Evolutionary conservation across 2,797 vertebrate species (phyloP).

Genomic region (Spinus olivaceus): DNA sequence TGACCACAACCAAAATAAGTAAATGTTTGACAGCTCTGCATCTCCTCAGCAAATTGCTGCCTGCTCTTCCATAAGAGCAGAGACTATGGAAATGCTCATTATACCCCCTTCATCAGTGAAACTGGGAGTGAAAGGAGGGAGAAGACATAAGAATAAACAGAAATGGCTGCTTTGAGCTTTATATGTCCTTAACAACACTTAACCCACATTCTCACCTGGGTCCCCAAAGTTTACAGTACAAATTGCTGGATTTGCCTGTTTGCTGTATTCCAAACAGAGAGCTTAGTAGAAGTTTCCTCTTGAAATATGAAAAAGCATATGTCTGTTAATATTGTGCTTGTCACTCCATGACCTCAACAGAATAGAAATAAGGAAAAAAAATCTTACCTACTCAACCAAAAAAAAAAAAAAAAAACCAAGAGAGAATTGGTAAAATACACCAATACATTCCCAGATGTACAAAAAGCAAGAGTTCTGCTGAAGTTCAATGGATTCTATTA

Average conservation of each 20-base stretch:
- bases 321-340: background rate
- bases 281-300: background rate
- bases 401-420: background rate
- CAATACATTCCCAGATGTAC: background rate
- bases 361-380: background rate
- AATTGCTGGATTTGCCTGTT: background rate
- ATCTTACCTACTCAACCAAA: accelerated
- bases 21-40: background rate
- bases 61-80: background rate
- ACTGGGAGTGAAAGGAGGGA: background rate
- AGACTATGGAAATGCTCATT: background rate
- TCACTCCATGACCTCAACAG: background rate
- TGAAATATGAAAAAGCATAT: background rate
- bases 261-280: background rate
- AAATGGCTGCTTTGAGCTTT: background rate
- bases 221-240: background rate
- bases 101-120: background rate
- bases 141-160: background rate
- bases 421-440: background rate
- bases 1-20: background rate
- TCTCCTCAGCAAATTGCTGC: background rate
- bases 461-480: background rate
- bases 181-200: background rate
- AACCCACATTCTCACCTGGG: background rate
- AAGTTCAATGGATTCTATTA: background rate